Evolutionary conservation across 92 coral and sea anemone species (phyloP).

Genomic region (Bergia sp.): DNA sequence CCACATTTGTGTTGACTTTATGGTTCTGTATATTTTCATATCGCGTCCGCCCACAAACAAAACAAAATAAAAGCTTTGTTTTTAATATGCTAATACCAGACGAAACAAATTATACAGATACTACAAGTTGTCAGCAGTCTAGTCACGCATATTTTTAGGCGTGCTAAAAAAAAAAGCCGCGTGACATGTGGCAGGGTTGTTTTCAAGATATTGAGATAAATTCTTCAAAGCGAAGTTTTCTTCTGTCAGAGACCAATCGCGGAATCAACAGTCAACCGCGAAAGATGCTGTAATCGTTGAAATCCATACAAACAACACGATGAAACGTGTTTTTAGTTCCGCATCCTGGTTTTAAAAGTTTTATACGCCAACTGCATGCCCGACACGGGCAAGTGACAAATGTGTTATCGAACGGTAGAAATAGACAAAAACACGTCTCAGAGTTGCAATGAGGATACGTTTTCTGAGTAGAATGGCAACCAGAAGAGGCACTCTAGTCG

Average conservation of each 20-base stretch:
- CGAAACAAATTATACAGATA: no score
- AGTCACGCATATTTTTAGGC: no score
- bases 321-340: neutral
- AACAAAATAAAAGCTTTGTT: neutral
- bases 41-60: neutral
- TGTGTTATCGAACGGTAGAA: neutral
- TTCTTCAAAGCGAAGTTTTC: neutral
- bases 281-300: neutral
- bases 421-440: neutral
- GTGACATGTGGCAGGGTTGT: neutral
- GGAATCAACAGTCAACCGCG: neutral
- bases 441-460: slow-evolving; percentile 27
- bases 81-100: no score
- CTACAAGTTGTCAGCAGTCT: no score
- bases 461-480: slow-evolving; percentile 24
- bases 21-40: neutral
- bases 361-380: neutral
- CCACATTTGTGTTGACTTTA: neutral
- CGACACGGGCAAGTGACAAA: neutral
- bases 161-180: neutral
- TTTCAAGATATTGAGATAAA: neutral
- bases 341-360: neutral
- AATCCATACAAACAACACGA: neutral
- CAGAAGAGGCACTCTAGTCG: slow-evolving; percentile 33
- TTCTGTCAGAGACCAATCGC: neutral